phyloP scores from a whole-genome alignment of 2,888 invertebrate genomes.

The Embidobia sp. region DNA sequence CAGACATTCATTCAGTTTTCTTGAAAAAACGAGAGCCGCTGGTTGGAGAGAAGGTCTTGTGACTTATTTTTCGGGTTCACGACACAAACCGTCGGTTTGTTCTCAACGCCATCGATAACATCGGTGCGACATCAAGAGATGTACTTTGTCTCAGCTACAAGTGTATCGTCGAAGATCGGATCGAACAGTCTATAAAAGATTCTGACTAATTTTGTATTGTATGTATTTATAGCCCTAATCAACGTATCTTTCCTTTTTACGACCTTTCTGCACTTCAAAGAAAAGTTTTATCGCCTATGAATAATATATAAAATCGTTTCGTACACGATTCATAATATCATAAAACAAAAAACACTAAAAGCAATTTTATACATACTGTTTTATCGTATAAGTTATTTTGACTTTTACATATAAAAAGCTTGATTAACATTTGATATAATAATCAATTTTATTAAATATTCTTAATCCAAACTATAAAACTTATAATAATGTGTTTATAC shows the following conservation, averaged over 20 bases:
- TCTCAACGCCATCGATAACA: conserved; percentile 58
- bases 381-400: no score
- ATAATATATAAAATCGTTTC: conserved; percentile 6
- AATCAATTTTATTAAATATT: no score
- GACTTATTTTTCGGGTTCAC: conserved; percentile 41
- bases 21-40: conserved; percentile 9
- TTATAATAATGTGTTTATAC: no score
- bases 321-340: no score
- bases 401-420: no score
- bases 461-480: no score
- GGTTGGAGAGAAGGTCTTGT: conserved; percentile 12
- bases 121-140: conserved; percentile 45
- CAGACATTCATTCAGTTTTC: conserved; percentile 42
- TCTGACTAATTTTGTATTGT: conserved; percentile 1
- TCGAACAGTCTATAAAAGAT: conserved; percentile 6
- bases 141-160: conserved; percentile 27
- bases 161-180: conserved; percentile 29
- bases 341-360: no score
- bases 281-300: conserved; percentile 10
- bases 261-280: conserved; percentile 14
- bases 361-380: no score
- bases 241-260: conserved; percentile 19
- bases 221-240: conserved; percentile 8
- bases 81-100: conserved; percentile 57
- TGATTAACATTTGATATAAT: no score